Evolutionary conservation across 1,140 invertebrate genomes (phyloP).

Genomic region (Triops longicaudatus): DNA sequence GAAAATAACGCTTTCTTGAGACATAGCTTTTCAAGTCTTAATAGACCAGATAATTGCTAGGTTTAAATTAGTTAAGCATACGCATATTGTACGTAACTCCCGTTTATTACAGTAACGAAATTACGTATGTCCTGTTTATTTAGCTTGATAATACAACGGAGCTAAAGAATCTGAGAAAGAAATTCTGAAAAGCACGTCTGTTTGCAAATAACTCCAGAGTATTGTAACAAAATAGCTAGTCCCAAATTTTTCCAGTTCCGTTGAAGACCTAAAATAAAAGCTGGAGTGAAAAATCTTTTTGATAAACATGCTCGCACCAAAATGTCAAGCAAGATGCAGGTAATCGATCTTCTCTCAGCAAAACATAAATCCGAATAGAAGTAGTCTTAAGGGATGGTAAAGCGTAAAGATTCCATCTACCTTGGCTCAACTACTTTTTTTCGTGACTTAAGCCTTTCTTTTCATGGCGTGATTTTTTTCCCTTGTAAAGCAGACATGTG

Average conservation of each 20-base stretch:
- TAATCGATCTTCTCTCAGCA: background rate
- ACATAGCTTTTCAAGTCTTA: too few species aligned
- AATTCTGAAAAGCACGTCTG: too few species aligned
- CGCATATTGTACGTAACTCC: too few species aligned
- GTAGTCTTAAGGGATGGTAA: background rate
- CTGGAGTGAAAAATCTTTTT: background rate
- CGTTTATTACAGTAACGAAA: too few species aligned
- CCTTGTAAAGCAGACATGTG: background rate
- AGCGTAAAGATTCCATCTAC: background rate
- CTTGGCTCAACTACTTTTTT: background rate
- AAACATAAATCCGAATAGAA: background rate
- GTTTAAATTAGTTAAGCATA: too few species aligned
- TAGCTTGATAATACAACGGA: too few species aligned
- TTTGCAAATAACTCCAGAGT: too few species aligned
- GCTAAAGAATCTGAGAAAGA: too few species aligned
- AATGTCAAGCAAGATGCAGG: background rate
- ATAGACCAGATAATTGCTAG: too few species aligned
- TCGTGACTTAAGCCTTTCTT: background rate
- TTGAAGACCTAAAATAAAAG: background rate
- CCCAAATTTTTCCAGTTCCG: background rate
- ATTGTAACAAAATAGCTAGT: too few species aligned
- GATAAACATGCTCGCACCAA: background rate
- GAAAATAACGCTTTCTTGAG: too few species aligned
- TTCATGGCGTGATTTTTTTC: background rate
- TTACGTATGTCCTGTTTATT: too few species aligned